Conservation (phyloP, 2,797 vertebrate genomes). For the Tragopan temminckii region DNA sequence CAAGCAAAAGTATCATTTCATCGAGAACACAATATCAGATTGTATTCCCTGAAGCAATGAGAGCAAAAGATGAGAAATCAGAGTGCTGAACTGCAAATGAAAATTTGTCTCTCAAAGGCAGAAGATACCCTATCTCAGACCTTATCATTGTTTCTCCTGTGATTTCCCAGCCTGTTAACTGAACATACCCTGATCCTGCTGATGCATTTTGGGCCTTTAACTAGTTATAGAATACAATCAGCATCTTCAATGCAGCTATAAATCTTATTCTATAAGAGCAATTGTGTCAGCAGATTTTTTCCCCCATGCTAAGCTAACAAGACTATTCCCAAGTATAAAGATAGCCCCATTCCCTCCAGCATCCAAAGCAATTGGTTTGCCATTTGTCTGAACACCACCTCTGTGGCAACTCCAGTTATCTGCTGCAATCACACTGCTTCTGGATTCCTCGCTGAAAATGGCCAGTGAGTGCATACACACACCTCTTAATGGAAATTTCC, state of each 20-base stretch:
- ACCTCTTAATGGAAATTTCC: neutral
- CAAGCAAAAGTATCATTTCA: constrained; percentile 8
- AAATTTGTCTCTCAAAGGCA: neutral
- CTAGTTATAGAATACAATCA: neutral
- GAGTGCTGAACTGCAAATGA: neutral
- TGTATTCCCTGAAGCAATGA: neutral
- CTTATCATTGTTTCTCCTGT: neutral
- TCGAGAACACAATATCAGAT: constrained; percentile 11
- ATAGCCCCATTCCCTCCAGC: neutral
- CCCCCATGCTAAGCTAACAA: constrained; percentile 28
- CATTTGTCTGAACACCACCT: constrained; percentile 51
- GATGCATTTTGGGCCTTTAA: constrained; percentile 2
- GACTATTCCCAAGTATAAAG: constrained; percentile 27
- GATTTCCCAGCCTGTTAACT: neutral
- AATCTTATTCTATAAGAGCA: neutral
- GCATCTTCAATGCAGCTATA: constrained; percentile 41
- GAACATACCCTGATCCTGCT: neutral
- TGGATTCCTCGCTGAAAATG: neutral
- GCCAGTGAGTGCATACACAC: neutral
- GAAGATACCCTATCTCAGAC: neutral
- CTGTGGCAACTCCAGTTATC: constrained; percentile 12
- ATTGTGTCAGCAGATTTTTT: constrained; percentile 51
- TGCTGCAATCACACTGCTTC: neutral
- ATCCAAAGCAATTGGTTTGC: constrained; percentile 48
- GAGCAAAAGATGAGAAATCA: constrained; percentile 13